Evolutionary conservation across 2,888 invertebrate genomes (phyloP).

Genomic region (Sinotaia quadrata): DNA sequence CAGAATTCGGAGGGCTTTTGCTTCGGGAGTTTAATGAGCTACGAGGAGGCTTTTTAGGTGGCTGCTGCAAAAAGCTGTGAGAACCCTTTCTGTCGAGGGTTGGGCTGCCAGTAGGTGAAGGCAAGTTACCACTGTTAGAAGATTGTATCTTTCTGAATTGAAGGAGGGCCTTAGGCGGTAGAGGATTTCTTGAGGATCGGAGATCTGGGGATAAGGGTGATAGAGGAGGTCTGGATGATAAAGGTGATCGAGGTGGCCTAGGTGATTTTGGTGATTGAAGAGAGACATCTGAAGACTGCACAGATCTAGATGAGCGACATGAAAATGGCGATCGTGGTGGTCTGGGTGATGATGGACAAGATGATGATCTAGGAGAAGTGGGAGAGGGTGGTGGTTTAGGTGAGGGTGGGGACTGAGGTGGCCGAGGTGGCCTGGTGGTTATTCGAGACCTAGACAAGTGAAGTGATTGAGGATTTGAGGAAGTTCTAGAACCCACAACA

Average conservation of each 20-base stretch:
- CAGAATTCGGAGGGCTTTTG: conserved; percentile 17
- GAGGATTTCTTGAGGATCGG: background rate
- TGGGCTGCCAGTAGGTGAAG: conserved; percentile 22
- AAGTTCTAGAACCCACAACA: background rate
- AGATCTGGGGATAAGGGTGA: conserved; percentile 14
- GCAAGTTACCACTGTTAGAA: conserved; percentile 8
- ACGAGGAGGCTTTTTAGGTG: conserved; percentile 25
- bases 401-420: conserved; percentile 13
- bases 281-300: background rate
- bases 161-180: conserved; percentile 7
- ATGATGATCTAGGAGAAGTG: background rate
- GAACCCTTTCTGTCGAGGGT: background rate
- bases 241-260: background rate
- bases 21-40: conserved; percentile 4
- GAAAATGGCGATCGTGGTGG: conserved; percentile 15
- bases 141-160: background rate
- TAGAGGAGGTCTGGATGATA: background rate
- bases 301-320: background rate
- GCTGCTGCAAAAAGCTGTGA: background rate
- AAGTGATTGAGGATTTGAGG: conserved; percentile 16
- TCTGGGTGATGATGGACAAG: conserved; percentile 7
- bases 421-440: conserved; percentile 7
- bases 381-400: conserved; percentile 1
- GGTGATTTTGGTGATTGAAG: conserved; percentile 4
- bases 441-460: conserved; percentile 7